A percentile compares a stretch with the other conserved stretches of the same genome.
Evolutionary conservation across 1,140 invertebrate species (phyloP).

Genomic region (Calycopis cecrops): DNA sequence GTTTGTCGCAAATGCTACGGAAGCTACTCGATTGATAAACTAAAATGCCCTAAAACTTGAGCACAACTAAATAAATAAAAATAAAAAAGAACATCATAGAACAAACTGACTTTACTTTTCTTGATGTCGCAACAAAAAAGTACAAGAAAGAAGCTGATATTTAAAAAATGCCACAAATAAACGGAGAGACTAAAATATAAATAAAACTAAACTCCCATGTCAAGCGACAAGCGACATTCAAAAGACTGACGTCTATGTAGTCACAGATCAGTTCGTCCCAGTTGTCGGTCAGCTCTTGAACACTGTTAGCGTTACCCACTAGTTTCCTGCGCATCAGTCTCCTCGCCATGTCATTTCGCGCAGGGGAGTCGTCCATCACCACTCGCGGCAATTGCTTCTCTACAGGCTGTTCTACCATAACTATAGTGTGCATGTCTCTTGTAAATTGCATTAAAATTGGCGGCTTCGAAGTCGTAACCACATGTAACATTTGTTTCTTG

Average conservation of each 20-base stretch:
- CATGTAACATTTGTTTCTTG: conserved; percentile 37
- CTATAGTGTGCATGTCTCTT: conserved; percentile 40
- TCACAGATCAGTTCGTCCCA: conserved; percentile 62
- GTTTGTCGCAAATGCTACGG: background rate
- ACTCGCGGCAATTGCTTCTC: conserved; percentile 28
- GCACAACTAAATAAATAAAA: too few relatives aligned
- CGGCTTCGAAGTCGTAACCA: conserved; percentile 40
- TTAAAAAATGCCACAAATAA: too few relatives aligned
- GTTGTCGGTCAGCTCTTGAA: conserved; percentile 51
- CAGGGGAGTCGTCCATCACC: conserved; percentile 39
- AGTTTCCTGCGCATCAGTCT: conserved; percentile 51
- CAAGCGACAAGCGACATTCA: conserved; percentile 14
- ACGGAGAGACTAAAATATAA: too few relatives aligned
- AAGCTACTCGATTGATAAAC: background rate
- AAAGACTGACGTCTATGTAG: conserved; percentile 47
- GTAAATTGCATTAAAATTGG: conserved; percentile 57
- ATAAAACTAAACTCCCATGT: too few relatives aligned
- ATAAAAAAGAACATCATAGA: too few relatives aligned
- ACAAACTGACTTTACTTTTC: too few relatives aligned
- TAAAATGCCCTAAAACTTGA: too few relatives aligned
- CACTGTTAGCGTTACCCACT: conserved; percentile 38
- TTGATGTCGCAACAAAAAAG: too few relatives aligned
- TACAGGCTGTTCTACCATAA: conserved; percentile 44
- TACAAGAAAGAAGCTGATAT: too few relatives aligned
- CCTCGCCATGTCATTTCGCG: conserved; percentile 36